Percentiles rank a stretch among this genome's conserved stretches.
Evolutionary conservation across 2,797 vertebrate species (phyloP).

Genomic region (Enteromius radiatus): DNA sequence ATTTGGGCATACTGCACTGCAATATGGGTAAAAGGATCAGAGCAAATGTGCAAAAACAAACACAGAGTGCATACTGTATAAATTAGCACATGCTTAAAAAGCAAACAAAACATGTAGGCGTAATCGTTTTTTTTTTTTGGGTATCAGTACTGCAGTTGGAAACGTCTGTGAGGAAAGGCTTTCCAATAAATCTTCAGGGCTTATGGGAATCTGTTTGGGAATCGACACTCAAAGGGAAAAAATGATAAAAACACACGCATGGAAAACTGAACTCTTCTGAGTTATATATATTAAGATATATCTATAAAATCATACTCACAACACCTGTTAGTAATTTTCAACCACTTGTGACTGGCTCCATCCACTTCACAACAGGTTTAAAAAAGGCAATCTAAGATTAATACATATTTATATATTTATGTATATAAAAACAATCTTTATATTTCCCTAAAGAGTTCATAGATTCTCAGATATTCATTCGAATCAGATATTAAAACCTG

Average conservation of each 20-base stretch:
- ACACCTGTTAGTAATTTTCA: conserved; percentile 53
- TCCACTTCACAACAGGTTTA: conserved; percentile 42
- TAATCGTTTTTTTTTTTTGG: not conserved
- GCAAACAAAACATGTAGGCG: not conserved
- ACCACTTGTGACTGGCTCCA: conserved; percentile 31
- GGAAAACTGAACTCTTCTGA: conserved; percentile 26
- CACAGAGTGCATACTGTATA: conserved; percentile 12
- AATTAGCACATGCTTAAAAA: conserved; percentile 31
- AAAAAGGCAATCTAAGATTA: conserved; percentile 37
- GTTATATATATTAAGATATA: conserved; percentile 49
- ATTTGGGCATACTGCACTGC: conserved; percentile 16
- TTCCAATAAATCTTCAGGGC: conserved; percentile 2
- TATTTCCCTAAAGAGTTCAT: conserved; percentile 18
- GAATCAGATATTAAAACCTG: conserved; percentile 18
- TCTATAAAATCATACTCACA: conserved; percentile 51
- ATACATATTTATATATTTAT: conserved; percentile 51
- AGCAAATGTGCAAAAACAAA: conserved; percentile 32
- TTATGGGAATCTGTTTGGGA: conserved; percentile 4
- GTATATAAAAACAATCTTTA: conserved; percentile 38
- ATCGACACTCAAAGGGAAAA: conserved; percentile 8
- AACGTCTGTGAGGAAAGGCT: conserved; percentile 30
- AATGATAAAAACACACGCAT: conserved; percentile 33
- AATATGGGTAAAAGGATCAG: conserved; percentile 25
- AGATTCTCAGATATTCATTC: conserved; percentile 34
- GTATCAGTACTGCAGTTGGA: not conserved